phyloP scores from a whole-genome alignment of 2,888 invertebrate species.

The Psylliodes chrysocephalus region DNA sequence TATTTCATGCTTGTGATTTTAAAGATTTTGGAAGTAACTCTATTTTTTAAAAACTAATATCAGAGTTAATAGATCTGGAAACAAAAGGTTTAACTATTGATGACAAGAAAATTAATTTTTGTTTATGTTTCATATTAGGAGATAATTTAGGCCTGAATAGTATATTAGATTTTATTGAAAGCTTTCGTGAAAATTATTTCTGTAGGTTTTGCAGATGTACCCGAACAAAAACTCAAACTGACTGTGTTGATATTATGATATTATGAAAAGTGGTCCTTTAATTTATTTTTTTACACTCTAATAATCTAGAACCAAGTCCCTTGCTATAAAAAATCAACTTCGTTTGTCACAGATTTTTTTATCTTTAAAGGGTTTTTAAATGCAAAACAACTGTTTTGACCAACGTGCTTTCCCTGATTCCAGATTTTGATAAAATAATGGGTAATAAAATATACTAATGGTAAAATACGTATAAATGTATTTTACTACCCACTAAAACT shows the following conservation, averaged over 20 bases:
- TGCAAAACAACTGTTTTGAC: too few species aligned
- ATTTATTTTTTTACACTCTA: conserved; percentile 27
- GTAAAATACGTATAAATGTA: too few species aligned
- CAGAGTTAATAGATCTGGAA: conserved; percentile 42
- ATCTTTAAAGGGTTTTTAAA: neutral
- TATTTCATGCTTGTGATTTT: conserved; percentile 15
- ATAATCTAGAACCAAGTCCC: neutral
- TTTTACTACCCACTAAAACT: too few species aligned
- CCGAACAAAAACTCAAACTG: conserved; percentile 18
- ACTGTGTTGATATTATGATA: conserved; percentile 30
- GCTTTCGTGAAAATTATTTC: conserved; percentile 40
- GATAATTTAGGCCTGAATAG: conserved; percentile 34
- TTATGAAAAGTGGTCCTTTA: conserved; percentile 36
- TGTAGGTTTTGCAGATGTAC: conserved; percentile 45
- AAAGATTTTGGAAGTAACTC: conserved; percentile 2
- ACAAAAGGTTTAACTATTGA: conserved; percentile 37
- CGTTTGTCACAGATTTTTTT: neutral
- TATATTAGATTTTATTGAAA: conserved; percentile 46
- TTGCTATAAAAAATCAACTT: neutral
- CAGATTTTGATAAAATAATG: too few species aligned
- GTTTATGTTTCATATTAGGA: conserved; percentile 37
- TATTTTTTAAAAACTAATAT: conserved; percentile 25
- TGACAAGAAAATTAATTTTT: conserved; percentile 34
- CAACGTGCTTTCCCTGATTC: too few species aligned
- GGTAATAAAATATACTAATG: too few species aligned